phyloP scores from a whole-genome alignment of 2,113 vertebrate genomes.

The Spheniscus mendiculus region DNA sequence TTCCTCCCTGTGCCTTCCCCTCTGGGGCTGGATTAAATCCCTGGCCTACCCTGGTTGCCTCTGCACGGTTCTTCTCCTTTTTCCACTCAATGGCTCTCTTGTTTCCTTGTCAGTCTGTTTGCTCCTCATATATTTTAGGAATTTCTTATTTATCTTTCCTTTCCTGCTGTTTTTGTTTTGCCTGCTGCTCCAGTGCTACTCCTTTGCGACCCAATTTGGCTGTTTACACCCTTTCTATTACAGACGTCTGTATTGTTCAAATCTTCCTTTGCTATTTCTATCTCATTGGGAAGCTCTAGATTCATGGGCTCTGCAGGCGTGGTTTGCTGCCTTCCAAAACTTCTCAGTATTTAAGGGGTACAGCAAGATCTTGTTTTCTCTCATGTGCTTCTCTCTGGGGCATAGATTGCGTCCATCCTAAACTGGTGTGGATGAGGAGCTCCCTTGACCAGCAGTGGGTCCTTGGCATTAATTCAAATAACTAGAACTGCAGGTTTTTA shows the following conservation, averaged over 20 bases:
- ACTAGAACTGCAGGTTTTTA: neutral
- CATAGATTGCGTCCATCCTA: neutral
- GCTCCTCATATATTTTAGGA: conserved; percentile 57
- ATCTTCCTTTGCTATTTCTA: conserved; percentile 6
- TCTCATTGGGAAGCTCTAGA: neutral
- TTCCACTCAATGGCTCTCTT: conserved; percentile 36
- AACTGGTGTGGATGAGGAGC: neutral
- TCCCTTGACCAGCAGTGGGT: neutral
- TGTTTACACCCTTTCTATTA: neutral
- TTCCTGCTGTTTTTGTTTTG: conserved; percentile 59
- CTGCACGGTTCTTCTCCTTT: neutral
- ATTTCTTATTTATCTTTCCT: conserved; percentile 59
- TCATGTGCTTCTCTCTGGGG: neutral
- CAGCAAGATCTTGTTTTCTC: neutral
- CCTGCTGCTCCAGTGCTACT: neutral
- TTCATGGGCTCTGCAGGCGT: neutral
- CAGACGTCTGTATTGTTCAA: neutral
- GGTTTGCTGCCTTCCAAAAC: neutral
- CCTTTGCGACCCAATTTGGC: neutral
- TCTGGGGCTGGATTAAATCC: neutral
- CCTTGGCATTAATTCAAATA: neutral
- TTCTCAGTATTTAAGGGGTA: neutral
- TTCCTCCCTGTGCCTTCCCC: neutral
- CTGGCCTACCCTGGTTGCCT: neutral
- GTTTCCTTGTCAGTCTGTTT: conserved; percentile 26